Evolutionary conservation across 1,140 invertebrate species (phyloP).

Genomic region (Drosophila pachea): DNA sequence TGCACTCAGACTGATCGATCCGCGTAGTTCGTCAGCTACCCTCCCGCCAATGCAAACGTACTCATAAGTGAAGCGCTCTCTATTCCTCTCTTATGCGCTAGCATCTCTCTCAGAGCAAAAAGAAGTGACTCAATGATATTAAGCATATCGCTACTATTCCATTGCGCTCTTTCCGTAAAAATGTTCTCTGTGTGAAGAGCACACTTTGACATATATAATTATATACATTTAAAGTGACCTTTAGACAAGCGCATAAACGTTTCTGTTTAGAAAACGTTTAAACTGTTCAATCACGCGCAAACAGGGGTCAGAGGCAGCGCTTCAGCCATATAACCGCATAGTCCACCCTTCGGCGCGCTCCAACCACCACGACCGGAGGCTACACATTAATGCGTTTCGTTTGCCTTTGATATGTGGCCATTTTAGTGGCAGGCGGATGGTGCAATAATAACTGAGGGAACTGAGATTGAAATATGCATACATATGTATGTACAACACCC

Average conservation of each 20-base stretch:
- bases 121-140: too few relatives aligned
- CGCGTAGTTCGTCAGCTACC: too few relatives aligned
- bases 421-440: slow-evolving; percentile 25
- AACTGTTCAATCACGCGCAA: slow-evolving; percentile 16
- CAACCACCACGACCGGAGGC: slow-evolving; percentile 28
- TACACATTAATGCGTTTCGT: slow-evolving; percentile 34
- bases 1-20: too few relatives aligned
- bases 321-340: slow-evolving; percentile 12
- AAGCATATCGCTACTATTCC: too few relatives aligned
- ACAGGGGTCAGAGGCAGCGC: slow-evolving; percentile 9
- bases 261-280: slow-evolving; percentile 13
- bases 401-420: slow-evolving; percentile 45
- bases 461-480: slow-evolving; percentile 6
- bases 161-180: too few relatives aligned
- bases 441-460: slow-evolving; percentile 6
- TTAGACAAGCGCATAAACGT: too few relatives aligned
- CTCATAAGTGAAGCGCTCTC: too few relatives aligned
- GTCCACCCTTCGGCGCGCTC: neutral
- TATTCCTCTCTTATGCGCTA: too few relatives aligned
- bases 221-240: neutral
- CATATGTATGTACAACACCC: slow-evolving; percentile 7
- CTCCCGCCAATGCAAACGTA: too few relatives aligned
- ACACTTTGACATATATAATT: neutral
- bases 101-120: too few relatives aligned
- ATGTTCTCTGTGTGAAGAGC: too few relatives aligned